These are phyloP conservation scores for Habrosyne pyritoides DNA, from an alignment of 2,888 invertebrate species.

Conservation along the genomic window DNA sequence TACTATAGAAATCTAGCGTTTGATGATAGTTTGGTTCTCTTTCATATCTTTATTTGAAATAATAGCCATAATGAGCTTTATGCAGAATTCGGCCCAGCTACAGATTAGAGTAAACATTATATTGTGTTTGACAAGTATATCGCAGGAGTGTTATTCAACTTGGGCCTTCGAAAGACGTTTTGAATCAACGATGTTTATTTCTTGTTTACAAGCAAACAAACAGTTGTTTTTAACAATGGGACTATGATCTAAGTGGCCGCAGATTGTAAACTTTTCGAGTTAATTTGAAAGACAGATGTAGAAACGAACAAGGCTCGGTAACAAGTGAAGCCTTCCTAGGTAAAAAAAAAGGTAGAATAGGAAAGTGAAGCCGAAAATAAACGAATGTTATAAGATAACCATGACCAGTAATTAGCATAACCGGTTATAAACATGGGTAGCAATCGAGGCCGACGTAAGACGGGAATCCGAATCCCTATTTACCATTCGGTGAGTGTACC, in stretches of 20 bases:
- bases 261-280: background rate
- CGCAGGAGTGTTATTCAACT: background rate
- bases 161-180: background rate
- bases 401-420: constrained; percentile 3
- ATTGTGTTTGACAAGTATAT: background rate
- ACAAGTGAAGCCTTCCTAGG: background rate
- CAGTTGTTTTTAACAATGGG: background rate
- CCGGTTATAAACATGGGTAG: background rate
- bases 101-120: background rate
- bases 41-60: background rate
- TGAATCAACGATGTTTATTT: background rate
- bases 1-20: background rate
- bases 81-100: background rate
- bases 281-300: background rate
- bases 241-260: background rate
- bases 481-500: constrained; percentile 11
- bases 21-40: background rate
- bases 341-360: background rate
- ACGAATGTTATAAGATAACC: background rate
- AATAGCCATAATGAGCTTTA: background rate
- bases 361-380: background rate
- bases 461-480: constrained; percentile 1
- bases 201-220: background rate
- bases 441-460: background rate
- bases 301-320: background rate